These are phyloP conservation scores for Scotopteryx bipunctaria DNA, from an alignment of 2,888 invertebrate species.

Conservation along the genomic window DNA sequence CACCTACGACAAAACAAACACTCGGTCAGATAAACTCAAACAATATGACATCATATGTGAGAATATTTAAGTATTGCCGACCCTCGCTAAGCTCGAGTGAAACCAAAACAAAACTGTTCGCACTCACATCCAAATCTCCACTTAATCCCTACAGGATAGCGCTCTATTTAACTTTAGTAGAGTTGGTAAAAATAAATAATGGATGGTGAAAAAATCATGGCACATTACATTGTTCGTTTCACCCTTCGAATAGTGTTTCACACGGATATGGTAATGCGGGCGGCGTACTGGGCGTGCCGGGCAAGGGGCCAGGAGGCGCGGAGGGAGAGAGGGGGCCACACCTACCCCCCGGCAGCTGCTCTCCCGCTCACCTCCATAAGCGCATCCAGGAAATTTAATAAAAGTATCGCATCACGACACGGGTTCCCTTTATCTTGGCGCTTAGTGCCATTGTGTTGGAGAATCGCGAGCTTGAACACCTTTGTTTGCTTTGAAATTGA, in stretches of 20 bases:
- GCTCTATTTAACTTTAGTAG: slow-evolving; percentile 71
- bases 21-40: slow-evolving; percentile 7
- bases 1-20: slow-evolving; percentile 63
- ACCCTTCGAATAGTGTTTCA: slow-evolving; percentile 71
- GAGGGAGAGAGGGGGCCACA: slow-evolving; percentile 48
- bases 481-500: slow-evolving; percentile 23
- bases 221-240: slow-evolving; percentile 68
- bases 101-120: slow-evolving; percentile 47
- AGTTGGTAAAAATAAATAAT: slow-evolving; percentile 60
- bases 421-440: slow-evolving; percentile 48
- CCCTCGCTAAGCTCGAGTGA: slow-evolving; percentile 17
- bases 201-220: slow-evolving; percentile 69
- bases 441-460: slow-evolving; percentile 35
- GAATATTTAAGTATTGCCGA: slow-evolving; percentile 14
- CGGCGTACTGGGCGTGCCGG: slow-evolving; percentile 69
- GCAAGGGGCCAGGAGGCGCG: slow-evolving; percentile 38
- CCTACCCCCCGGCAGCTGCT: slow-evolving; percentile 68
- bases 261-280: slow-evolving; percentile 67
- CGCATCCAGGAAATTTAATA: slow-evolving; percentile 65
- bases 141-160: slow-evolving; percentile 65
- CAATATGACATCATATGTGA: slow-evolving; percentile 16
- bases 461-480: slow-evolving; percentile 24
- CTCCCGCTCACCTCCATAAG: slow-evolving; percentile 58
- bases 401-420: slow-evolving; percentile 54
- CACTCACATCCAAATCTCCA: slow-evolving; percentile 66